phyloP scores from a whole-genome alignment of 2,797 vertebrate species.

The Salmo trutta region DNA sequence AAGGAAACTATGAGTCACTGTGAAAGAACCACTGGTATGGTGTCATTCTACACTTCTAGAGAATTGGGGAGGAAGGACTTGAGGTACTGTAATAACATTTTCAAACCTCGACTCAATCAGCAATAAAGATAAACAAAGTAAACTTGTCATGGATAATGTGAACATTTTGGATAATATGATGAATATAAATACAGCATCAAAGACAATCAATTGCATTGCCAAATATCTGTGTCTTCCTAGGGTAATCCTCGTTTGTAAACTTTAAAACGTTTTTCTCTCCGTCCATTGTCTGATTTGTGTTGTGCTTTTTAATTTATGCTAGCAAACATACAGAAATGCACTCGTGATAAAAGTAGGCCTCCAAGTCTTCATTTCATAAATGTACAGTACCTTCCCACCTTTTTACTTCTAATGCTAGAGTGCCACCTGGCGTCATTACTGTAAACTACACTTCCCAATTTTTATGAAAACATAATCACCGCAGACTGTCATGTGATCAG shows the following conservation, averaged over 20 bases:
- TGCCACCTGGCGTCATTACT: neutral
- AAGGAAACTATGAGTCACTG: neutral
- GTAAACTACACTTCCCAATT: neutral
- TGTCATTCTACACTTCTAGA: neutral
- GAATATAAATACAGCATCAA: neutral
- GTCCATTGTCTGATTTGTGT: neutral
- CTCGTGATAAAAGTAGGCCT: neutral
- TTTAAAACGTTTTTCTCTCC: no score
- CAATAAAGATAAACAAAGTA: neutral
- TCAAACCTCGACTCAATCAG: neutral
- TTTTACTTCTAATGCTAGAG: neutral
- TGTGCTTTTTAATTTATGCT: neutral
- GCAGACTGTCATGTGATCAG: neutral
- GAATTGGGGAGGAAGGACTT: neutral
- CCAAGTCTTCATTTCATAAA: neutral
- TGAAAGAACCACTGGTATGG: neutral
- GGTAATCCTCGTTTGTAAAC: no score
- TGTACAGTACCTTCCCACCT: neutral
- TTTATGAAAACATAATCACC: neutral
- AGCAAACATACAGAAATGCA: neutral
- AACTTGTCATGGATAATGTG: neutral
- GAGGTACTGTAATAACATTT: neutral
- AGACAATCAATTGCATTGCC: neutral
- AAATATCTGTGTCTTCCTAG: no score
- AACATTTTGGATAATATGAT: neutral